These are phyloP conservation scores for Sesamia nonagrioides DNA, from an alignment of 1,140 invertebrate species.

Conservation along the genomic window DNA sequence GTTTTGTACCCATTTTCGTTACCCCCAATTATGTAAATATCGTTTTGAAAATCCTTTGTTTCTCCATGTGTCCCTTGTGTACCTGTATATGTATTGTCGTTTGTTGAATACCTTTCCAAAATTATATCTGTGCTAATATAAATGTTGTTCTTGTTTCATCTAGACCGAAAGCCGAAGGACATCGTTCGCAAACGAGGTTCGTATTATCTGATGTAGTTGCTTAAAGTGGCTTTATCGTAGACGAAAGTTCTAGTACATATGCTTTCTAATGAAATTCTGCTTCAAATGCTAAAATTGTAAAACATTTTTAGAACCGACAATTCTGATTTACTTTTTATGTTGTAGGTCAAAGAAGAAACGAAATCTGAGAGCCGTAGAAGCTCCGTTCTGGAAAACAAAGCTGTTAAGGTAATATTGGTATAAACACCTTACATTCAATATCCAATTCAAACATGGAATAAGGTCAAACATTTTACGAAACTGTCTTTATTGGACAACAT, in stretches of 20 bases:
- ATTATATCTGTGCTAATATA: slow-evolving; percentile 56
- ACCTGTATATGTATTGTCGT: slow-evolving; percentile 15
- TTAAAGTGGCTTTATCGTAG: not conserved
- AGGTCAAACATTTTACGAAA: no score
- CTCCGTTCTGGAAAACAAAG: slow-evolving; percentile 89
- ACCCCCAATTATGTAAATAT: slow-evolving; percentile 14
- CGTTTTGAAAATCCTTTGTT: slow-evolving; percentile 16
- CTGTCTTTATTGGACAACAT: no score
- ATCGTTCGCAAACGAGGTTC: slow-evolving; percentile 78
- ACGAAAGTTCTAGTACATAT: not conserved
- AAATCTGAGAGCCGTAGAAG: slow-evolving; percentile 89
- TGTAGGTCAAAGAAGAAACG: slow-evolving; percentile 86
- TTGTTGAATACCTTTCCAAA: slow-evolving; percentile 17
- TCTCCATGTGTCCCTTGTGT: not conserved
- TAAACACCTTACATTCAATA: not conserved
- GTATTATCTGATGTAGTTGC: slow-evolving; percentile 40
- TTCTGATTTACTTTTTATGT: slow-evolving; percentile 26
- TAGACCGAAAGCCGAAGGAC: slow-evolving; percentile 82
- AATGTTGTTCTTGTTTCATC: slow-evolving; percentile 51
- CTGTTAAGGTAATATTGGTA: slow-evolving; percentile 86
- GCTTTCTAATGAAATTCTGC: not conserved
- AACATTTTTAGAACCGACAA: not conserved
- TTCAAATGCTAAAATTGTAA: not conserved
- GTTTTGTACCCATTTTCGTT: not conserved
- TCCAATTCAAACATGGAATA: no score